phyloP scores from a whole-genome alignment of 2,113 vertebrate species.

The Piprites chloris region DNA sequence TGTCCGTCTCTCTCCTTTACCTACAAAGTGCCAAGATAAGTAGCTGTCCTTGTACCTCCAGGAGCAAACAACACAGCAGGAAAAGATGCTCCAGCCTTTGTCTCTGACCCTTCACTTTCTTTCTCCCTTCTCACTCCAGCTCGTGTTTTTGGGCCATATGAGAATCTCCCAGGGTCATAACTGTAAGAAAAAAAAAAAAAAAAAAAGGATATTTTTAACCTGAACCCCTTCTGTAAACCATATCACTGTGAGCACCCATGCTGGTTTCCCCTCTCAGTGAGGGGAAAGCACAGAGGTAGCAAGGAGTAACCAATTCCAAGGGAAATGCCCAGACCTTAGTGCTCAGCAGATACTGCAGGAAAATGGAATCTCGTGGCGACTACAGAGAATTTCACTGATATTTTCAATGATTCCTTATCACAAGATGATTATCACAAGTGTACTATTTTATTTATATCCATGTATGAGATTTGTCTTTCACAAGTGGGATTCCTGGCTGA shows the following conservation, averaged over 20 bases:
- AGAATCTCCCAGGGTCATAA: background rate
- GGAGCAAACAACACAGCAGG: background rate
- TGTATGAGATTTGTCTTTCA: rapidly evolving
- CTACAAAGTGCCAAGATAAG: background rate
- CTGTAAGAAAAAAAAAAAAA: background rate
- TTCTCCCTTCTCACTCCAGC: background rate
- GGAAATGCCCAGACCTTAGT: background rate
- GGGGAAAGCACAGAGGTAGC: background rate
- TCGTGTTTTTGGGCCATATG: background rate
- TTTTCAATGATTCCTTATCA: background rate
- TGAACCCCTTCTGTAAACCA: background rate
- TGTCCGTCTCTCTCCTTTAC: background rate
- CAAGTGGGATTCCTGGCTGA: background rate
- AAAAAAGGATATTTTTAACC: background rate
- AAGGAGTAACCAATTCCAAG: background rate
- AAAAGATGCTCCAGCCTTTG: background rate
- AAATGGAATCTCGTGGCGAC: rapidly evolving
- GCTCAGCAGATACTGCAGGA: background rate
- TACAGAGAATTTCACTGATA: background rate
- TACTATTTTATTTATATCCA: background rate
- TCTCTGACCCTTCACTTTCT: background rate
- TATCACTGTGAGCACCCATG: background rate
- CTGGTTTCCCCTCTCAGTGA: background rate
- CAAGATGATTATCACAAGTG: background rate
- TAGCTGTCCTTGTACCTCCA: background rate